Evolutionary conservation across 2,888 invertebrate genomes (phyloP).

Genomic region (Heteromurus nitidus): DNA sequence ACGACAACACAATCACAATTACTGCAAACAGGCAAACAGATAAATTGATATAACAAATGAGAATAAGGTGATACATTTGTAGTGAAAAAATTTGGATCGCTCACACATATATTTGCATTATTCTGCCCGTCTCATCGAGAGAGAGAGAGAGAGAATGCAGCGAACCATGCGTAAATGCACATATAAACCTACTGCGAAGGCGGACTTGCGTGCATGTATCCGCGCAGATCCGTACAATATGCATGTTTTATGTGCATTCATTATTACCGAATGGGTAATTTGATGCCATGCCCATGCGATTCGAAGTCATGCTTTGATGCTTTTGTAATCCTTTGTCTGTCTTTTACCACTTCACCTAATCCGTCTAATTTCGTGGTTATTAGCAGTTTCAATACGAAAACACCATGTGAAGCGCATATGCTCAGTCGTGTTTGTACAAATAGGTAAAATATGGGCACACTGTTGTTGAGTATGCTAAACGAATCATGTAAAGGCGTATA

Average conservation of each 20-base stretch:
- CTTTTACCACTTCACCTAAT: conserved; percentile 17
- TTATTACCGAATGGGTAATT: conserved; percentile 25
- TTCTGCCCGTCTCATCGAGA: too few species aligned
- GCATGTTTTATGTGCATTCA: background rate
- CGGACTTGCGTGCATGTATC: too few species aligned
- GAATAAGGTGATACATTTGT: conserved; percentile 1
- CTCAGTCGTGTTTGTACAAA: background rate
- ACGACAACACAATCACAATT: conserved; percentile 8
- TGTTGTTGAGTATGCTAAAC: too few species aligned
- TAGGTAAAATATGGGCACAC: too few species aligned
- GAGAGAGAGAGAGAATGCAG: too few species aligned
- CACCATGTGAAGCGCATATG: too few species aligned
- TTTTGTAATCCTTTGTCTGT: conserved; percentile 16
- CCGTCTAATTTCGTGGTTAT: conserved; percentile 49
- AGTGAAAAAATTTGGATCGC: background rate
- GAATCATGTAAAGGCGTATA: background rate
- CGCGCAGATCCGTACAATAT: background rate
- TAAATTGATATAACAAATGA: background rate
- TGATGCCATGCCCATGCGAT: conserved; percentile 34
- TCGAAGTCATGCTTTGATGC: conserved; percentile 40
- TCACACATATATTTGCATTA: too few species aligned
- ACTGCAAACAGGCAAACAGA: too few species aligned
- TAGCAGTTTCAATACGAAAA: conserved; percentile 1
- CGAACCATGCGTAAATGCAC: conserved; percentile 13
- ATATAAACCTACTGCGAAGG: too few species aligned